phyloP scores from a whole-genome alignment of 2,888 invertebrate species.

The Anthoptus insignis region DNA sequence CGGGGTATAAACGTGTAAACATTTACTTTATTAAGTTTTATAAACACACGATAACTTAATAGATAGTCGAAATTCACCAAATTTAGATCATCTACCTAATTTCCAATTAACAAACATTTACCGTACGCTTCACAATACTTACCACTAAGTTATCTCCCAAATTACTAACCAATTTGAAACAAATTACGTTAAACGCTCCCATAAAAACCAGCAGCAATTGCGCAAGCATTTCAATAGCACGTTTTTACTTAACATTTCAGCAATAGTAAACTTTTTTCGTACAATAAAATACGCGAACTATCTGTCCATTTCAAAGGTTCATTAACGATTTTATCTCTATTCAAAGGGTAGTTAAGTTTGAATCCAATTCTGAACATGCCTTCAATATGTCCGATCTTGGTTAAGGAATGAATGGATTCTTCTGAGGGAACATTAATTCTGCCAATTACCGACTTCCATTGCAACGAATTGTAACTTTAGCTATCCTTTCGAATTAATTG shows the following conservation, averaged over 20 bases:
- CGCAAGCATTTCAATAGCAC: slow-evolving; percentile 32
- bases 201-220: slow-evolving; percentile 29
- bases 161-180: slow-evolving; percentile 31
- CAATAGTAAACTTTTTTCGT: slow-evolving; percentile 15
- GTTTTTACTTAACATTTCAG: too few species aligned
- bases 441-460: slow-evolving; percentile 71
- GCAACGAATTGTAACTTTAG: slow-evolving; percentile 56
- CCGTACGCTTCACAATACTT: neutral
- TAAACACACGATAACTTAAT: too few species aligned
- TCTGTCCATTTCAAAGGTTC: slow-evolving; percentile 49
- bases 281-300: slow-evolving; percentile 38
- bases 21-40: too few species aligned
- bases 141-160: slow-evolving; percentile 18
- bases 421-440: slow-evolving; percentile 71
- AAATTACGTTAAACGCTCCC: slow-evolving; percentile 24
- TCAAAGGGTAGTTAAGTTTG: slow-evolving; percentile 59
- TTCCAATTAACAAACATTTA: too few species aligned
- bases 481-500: slow-evolving; percentile 79
- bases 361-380: slow-evolving; percentile 63
- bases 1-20: too few species aligned
- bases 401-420: slow-evolving; percentile 74
- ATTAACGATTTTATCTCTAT: slow-evolving; percentile 63
- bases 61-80: too few species aligned
- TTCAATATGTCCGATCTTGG: slow-evolving; percentile 68
- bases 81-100: too few species aligned